Evolutionary conservation across 2,888 invertebrate genomes (phyloP).

Genomic region (Cremastinae sp.): DNA sequence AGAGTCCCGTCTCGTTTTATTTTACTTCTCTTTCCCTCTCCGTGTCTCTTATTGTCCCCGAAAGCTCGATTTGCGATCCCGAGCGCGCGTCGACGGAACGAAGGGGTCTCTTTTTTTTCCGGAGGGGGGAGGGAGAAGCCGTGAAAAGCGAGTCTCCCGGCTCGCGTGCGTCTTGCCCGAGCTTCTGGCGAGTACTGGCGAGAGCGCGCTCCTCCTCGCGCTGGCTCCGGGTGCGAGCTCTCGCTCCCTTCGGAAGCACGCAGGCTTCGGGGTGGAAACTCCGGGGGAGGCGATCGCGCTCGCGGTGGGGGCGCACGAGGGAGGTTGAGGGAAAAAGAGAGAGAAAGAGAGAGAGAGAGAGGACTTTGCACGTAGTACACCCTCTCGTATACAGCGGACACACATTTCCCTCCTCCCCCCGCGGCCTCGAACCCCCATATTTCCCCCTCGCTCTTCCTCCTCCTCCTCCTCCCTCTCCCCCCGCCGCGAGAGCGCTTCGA

Average conservation of each 20-base stretch:
- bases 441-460: too few relatives aligned
- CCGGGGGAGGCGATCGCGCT: background rate
- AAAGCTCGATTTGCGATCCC: background rate
- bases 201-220: slow-evolving; percentile 54
- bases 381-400: too few relatives aligned
- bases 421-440: too few relatives aligned
- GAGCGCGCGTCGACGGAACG: slow-evolving; percentile 42
- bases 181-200: slow-evolving; percentile 75
- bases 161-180: slow-evolving; percentile 65
- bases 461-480: too few relatives aligned
- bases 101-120: too few relatives aligned
- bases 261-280: slow-evolving; percentile 48
- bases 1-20: too few relatives aligned
- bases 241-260: slow-evolving; percentile 52
- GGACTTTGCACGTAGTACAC: too few relatives aligned
- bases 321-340: background rate
- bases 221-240: slow-evolving; percentile 42
- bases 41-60: background rate
- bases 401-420: too few relatives aligned
- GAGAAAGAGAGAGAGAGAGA: slow-evolving; percentile 3
- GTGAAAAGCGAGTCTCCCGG: slow-evolving; percentile 50
- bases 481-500: too few relatives aligned
- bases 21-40: background rate
- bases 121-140: slow-evolving; percentile 46
- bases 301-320: too few relatives aligned